phyloP scores from a whole-genome alignment of 2,888 invertebrate species.

The Siphlonurus alternatus region DNA sequence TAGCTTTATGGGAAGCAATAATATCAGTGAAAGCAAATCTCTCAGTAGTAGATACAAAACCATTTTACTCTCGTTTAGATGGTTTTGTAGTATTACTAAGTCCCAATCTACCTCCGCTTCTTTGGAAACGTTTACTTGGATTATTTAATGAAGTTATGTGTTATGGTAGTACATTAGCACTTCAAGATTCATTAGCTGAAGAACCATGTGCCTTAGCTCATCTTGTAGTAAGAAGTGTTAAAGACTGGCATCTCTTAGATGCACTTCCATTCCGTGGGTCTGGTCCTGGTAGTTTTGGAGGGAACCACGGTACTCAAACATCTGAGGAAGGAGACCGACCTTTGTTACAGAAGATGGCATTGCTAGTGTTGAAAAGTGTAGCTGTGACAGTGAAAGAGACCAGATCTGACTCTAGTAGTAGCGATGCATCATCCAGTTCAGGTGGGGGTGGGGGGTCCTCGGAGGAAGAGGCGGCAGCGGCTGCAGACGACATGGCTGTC shows the following conservation, averaged over 20 bases:
- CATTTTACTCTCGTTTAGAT: conserved; percentile 71
- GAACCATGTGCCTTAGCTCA: conserved; percentile 78
- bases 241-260: conserved; percentile 61
- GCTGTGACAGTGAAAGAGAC: conserved; percentile 83
- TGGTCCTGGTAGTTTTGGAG: conserved; percentile 32
- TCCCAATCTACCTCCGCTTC: conserved; percentile 55
- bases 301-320: conserved; percentile 26
- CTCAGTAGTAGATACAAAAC: conserved; percentile 74
- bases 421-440: conserved; percentile 68
- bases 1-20: conserved; percentile 75
- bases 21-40: conserved; percentile 82
- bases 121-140: conserved; percentile 71
- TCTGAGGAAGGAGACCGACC: conserved; percentile 46
- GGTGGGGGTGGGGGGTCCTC: conserved; percentile 34
- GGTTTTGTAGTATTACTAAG: conserved; percentile 54
- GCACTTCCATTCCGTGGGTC: conserved; percentile 25
- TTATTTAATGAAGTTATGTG: conserved; percentile 80
- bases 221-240: conserved; percentile 68
- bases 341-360: conserved; percentile 66
- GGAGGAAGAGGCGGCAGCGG: conserved; percentile 39
- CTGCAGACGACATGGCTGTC: conserved; percentile 75
- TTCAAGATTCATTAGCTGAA: conserved; percentile 74
- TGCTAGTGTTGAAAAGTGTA: conserved; percentile 74
- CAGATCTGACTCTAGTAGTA: conserved; percentile 55
- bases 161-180: conserved; percentile 75